Evolutionary conservation across 2,888 invertebrate genomes (phyloP).

Genomic region (Phytoseiulus persimilis): DNA sequence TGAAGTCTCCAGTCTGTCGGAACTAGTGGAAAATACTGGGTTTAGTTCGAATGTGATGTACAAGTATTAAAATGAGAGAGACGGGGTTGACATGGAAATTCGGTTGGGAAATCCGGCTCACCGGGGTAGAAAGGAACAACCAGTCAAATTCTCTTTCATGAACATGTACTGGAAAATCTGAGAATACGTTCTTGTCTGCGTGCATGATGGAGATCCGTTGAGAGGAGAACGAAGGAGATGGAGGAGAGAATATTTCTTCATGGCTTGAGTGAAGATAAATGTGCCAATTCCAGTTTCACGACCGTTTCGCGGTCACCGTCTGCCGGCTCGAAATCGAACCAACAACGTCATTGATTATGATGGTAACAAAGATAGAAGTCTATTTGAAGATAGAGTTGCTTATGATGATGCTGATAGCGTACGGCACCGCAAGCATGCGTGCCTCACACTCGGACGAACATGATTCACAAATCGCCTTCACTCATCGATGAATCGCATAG

Average conservation of each 20-base stretch:
- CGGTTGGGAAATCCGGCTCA: not conserved
- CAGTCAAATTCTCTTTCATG: not conserved
- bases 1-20: conserved; percentile 39
- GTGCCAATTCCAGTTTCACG: conserved; percentile 5
- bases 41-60: conserved; percentile 39
- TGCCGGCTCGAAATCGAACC: not conserved
- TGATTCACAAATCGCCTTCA: not conserved
- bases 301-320: not conserved
- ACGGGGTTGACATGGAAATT: not conserved
- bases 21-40: conserved; percentile 39
- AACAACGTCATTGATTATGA: not conserved
- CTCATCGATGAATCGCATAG: not conserved
- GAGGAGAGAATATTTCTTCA: conserved; percentile 5
- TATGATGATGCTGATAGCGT: not conserved
- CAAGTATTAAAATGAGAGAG: conserved; percentile 23
- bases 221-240: not conserved
- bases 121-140: not conserved
- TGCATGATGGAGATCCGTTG: not conserved
- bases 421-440: not conserved
- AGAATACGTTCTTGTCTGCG: not conserved
- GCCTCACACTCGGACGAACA: not conserved
- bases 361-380: not conserved
- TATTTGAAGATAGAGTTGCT: not conserved
- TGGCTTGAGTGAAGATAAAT: not conserved
- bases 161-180: not conserved